Evolutionary conservation across 2,888 invertebrate species (phyloP).

Genomic region (Deroplatys truncata): DNA sequence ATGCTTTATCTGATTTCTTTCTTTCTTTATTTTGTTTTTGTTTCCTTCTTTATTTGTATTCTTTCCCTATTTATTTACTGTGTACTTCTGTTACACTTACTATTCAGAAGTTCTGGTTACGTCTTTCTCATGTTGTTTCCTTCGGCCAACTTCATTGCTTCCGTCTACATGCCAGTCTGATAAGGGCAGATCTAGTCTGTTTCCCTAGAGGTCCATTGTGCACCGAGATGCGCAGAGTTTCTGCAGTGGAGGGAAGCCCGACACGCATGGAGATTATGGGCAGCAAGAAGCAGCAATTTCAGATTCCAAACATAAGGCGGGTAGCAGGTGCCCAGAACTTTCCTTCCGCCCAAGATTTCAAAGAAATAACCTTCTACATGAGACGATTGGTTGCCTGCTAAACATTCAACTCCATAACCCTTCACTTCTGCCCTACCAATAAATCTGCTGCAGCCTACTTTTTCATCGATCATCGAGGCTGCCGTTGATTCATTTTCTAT

Average conservation of each 20-base stretch:
- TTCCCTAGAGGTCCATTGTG: not conserved
- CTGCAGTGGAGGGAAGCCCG: not conserved
- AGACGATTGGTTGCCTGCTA: not conserved
- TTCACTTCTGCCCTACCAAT: not conserved
- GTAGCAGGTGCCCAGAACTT: not conserved
- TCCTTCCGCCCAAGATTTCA: not conserved
- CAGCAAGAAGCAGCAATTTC: not conserved
- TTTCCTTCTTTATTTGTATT: too few relatives aligned
- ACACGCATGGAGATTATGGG: not conserved
- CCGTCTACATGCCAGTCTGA: not conserved
- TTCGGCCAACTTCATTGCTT: too few relatives aligned
- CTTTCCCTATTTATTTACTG: too few relatives aligned
- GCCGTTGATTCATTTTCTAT: too few relatives aligned
- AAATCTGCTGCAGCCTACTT: not conserved
- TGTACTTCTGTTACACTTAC: too few relatives aligned
- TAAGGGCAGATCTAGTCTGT: not conserved
- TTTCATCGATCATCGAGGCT: not conserved
- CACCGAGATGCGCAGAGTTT: not conserved
- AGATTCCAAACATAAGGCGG: not conserved
- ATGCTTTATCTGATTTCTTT: too few relatives aligned
- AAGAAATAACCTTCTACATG: not conserved
- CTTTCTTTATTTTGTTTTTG: too few relatives aligned
- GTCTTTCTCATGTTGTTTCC: too few relatives aligned
- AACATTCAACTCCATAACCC: not conserved
- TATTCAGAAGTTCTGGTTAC: too few relatives aligned